A percentile compares a stretch with the other conserved stretches of the same genome.
Evolutionary conservation across 1,140 invertebrate genomes (phyloP).

Genomic region (Drosophila grimshawi): DNA sequence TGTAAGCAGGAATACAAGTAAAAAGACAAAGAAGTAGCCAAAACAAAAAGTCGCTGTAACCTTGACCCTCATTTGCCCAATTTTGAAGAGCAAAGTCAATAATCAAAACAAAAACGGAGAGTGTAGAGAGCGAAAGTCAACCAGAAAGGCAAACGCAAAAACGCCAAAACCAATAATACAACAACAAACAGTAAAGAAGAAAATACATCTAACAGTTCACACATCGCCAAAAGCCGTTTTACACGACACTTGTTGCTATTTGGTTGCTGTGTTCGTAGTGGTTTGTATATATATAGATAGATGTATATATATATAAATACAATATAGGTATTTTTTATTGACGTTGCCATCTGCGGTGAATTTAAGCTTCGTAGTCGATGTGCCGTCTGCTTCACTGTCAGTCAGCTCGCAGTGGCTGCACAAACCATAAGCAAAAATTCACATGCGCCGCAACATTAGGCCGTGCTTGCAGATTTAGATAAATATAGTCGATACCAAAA

Average conservation of each 20-base stretch:
- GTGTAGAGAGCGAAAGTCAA: conserved; percentile 21
- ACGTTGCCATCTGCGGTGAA: conserved; percentile 66
- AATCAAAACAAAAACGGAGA: conserved; percentile 73
- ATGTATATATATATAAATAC: neutral
- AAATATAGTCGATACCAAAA: conserved; percentile 18
- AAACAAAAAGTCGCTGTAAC: conserved; percentile 8
- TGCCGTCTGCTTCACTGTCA: conserved; percentile 55
- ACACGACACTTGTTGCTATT: conserved; percentile 38
- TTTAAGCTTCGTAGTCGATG: conserved; percentile 65
- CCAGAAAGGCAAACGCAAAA: conserved; percentile 1
- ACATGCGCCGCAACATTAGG: conserved; percentile 33
- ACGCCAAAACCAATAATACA: neutral
- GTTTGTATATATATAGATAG: neutral
- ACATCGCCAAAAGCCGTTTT: conserved; percentile 41
- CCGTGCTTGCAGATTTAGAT: conserved; percentile 45
- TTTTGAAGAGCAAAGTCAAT: conserved; percentile 3
- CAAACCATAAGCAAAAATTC: conserved; percentile 52
- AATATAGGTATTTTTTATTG: conserved; percentile 45
- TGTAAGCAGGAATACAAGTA: conserved; percentile 19
- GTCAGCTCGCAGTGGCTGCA: conserved; percentile 48
- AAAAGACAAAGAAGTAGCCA: conserved; percentile 21
- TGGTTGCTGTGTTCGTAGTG: conserved; percentile 5
- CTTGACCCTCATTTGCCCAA: conserved; percentile 3
- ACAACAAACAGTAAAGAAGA: neutral
- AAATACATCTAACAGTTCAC: conserved; percentile 6